These are phyloP conservation scores for Lynx canadensis DNA, from an alignment of 2,113 vertebrate genomes.

Conservation along the genomic window DNA sequence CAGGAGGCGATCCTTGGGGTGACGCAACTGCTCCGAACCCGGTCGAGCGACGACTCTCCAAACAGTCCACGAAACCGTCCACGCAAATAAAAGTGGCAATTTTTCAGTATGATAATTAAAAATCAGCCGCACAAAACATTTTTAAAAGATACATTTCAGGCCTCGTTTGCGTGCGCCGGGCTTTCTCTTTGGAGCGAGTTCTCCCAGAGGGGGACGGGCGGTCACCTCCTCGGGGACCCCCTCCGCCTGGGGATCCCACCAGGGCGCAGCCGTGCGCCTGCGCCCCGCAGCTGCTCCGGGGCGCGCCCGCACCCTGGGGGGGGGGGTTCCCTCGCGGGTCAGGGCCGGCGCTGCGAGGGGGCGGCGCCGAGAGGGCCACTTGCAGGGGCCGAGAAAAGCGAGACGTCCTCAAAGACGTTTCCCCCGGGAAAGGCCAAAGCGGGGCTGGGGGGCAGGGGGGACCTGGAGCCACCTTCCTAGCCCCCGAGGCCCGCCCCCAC, in stretches of 20 bases:
- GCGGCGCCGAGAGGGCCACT: not conserved
- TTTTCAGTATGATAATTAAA: not conserved
- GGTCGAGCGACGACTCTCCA: rapidly evolving
- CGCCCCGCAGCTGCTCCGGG: not conserved
- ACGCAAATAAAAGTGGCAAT: not conserved
- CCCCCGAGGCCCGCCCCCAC: not conserved
- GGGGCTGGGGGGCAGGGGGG: not conserved
- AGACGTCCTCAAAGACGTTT: not conserved
- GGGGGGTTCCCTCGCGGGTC: not conserved
- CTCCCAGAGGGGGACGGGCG: not conserved
- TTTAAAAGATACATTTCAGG: not conserved
- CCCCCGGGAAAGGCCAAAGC: no score
- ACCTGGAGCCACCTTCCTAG: not conserved
- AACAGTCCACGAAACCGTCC: no score
- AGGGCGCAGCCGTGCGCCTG: not conserved
- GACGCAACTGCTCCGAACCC: not conserved
- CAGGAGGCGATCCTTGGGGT: not conserved
- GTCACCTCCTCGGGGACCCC: not conserved
- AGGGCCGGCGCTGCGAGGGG: not conserved
- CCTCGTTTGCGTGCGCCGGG: rapidly evolving
- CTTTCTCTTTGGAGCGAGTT: not conserved
- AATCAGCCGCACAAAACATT: not conserved
- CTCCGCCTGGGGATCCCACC: no score
- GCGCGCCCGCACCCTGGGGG: not conserved
- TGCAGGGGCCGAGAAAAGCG: not conserved